phyloP scores from a whole-genome alignment of 1,140 invertebrate species.

The Leptinotarsa texana region DNA sequence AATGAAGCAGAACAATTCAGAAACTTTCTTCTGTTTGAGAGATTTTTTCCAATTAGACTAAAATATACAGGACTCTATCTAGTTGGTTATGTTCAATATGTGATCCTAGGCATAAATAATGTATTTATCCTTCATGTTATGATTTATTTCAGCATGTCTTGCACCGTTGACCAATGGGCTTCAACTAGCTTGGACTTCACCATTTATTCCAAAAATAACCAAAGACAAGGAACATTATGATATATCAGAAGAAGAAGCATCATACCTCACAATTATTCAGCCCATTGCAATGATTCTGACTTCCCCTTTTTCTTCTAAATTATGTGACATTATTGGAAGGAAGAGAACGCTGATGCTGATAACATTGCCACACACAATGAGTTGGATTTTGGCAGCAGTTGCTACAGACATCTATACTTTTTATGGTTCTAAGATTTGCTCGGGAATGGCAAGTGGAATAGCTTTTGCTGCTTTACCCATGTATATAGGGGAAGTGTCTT shows the following conservation, averaged over 20 bases:
- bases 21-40: too few relatives aligned
- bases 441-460: constrained; percentile 7
- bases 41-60: too few relatives aligned
- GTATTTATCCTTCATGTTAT: neutral
- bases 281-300: constrained; percentile 11
- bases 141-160: constrained; percentile 15
- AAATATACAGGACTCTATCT: too few relatives aligned
- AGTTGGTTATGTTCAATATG: too few relatives aligned
- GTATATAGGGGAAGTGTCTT: constrained; percentile 68
- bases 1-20: too few relatives aligned
- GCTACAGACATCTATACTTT: constrained; percentile 11
- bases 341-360: constrained; percentile 11
- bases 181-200: constrained; percentile 19
- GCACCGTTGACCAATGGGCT: constrained; percentile 14
- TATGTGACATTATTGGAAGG: constrained; percentile 12
- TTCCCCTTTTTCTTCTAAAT: neutral
- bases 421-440: constrained; percentile 2
- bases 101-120: too few relatives aligned
- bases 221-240: constrained; percentile 24
- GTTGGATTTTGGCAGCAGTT: neutral
- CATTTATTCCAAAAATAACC: constrained; percentile 20
- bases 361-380: neutral
- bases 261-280: constrained; percentile 19
- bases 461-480: constrained; percentile 56
- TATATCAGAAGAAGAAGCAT: constrained; percentile 25